These are phyloP conservation scores for Liodrosophila aerea DNA, from an alignment of 2,888 invertebrate genomes.

Conservation along the genomic window DNA sequence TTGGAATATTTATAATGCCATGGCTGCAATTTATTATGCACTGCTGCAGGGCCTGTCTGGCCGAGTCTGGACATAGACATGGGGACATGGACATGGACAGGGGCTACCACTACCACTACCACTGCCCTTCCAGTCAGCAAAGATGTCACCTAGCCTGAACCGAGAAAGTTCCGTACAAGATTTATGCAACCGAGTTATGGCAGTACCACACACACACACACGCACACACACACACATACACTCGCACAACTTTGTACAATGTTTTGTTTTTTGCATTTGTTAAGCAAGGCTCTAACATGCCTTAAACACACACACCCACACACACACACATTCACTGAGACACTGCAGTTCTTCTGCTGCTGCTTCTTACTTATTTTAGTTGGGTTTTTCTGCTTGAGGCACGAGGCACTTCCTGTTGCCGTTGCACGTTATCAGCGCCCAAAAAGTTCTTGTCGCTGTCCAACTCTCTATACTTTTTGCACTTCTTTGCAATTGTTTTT, in stretches of 20 bases:
- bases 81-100: background rate
- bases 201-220: conserved; percentile 47
- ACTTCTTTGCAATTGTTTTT: conserved; percentile 14
- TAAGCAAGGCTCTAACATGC: conserved; percentile 13
- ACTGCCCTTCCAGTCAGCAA: conserved; percentile 62
- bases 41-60: conserved; percentile 54
- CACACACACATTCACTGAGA: no score
- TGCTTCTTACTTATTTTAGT: background rate
- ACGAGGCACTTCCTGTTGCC: conserved; percentile 64
- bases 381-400: conserved; percentile 8
- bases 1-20: conserved; percentile 78
- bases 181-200: conserved; percentile 77
- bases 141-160: conserved; percentile 70
- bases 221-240: no score
- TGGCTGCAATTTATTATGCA: conserved; percentile 79
- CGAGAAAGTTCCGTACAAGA: conserved; percentile 41
- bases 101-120: background rate
- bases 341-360: conserved; percentile 16
- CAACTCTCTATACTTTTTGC: conserved; percentile 7
- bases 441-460: conserved; percentile 30
- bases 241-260: conserved; percentile 66
- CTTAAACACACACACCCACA: no score
- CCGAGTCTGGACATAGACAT: conserved; percentile 21
- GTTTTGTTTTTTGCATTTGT: conserved; percentile 42
- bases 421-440: conserved; percentile 59